phyloP scores from a whole-genome alignment of 2,113 vertebrate genomes.

The Embiotoca jacksoni region DNA sequence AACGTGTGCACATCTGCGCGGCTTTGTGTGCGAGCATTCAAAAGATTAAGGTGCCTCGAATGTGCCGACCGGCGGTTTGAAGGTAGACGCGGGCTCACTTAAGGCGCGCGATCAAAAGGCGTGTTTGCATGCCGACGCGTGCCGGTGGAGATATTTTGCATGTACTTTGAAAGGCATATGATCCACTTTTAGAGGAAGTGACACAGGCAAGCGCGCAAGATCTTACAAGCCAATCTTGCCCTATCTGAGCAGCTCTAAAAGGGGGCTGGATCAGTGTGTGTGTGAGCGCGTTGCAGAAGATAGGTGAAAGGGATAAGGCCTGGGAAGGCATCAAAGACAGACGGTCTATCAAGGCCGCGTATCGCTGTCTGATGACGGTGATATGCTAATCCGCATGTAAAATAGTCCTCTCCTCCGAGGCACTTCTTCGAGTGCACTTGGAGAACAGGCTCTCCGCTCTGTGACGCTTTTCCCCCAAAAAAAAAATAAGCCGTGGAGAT shows the following conservation, averaged over 20 bases:
- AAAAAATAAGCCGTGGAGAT: not conserved
- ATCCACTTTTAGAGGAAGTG: constrained; percentile 34
- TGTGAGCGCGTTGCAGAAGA: constrained; percentile 78
- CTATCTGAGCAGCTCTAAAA: constrained; percentile 78
- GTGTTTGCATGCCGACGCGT: constrained; percentile 24
- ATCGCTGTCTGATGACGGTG: constrained; percentile 74
- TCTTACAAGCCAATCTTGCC: constrained; percentile 77
- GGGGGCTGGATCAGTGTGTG: constrained; percentile 67
- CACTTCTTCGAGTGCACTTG: constrained; percentile 76
- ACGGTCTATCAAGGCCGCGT: constrained; percentile 67
- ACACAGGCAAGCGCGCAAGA: constrained; percentile 14
- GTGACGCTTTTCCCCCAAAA: not conserved
- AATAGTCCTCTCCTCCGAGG: constrained; percentile 74
- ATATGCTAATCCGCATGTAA: constrained; percentile 85
- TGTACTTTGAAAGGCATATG: constrained; percentile 44
- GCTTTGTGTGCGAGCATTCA: not conserved
- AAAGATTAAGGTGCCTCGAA: not conserved
- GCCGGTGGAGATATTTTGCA: constrained; percentile 40
- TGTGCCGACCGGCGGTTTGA: not conserved
- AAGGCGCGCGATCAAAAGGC: constrained; percentile 2
- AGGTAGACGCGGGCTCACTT: not conserved
- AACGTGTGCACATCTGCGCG: constrained; percentile 5
- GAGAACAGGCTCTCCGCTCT: constrained; percentile 40
- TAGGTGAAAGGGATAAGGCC: constrained; percentile 78
- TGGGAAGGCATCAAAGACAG: constrained; percentile 75